A percentile compares a stretch with the other conserved stretches of the same genome.
phyloP scores from a whole-genome alignment of 2,888 invertebrate genomes.

The Bimastos eiseni region DNA sequence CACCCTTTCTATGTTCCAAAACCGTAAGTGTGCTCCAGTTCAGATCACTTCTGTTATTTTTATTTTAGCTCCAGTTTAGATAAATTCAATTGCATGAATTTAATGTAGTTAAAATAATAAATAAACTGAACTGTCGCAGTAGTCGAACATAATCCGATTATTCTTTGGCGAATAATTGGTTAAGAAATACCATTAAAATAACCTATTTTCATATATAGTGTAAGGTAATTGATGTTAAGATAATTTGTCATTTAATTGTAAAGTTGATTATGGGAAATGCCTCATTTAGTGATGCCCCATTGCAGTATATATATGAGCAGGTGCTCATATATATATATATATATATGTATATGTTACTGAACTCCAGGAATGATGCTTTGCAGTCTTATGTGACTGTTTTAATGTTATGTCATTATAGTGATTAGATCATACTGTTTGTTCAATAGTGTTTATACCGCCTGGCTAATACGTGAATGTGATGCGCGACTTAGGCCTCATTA shows the following conservation, averaged over 20 bases:
- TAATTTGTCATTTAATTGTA: too few relatives aligned
- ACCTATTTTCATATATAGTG: not conserved
- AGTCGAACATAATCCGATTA: not conserved
- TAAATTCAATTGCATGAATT: not conserved
- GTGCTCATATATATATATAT: too few relatives aligned
- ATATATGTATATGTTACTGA: too few relatives aligned
- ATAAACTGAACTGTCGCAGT: not conserved
- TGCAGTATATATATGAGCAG: too few relatives aligned
- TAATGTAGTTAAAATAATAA: not conserved
- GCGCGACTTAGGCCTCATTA: too few relatives aligned
- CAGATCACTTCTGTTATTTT: not conserved
- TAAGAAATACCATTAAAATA: not conserved
- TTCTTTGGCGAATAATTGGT: not conserved
- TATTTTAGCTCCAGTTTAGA: not conserved
- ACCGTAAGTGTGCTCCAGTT: not conserved
- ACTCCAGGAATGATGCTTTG: too few relatives aligned
- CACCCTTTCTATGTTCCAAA: slow-evolving; percentile 46
- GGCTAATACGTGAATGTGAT: too few relatives aligned
- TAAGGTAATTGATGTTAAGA: not conserved
- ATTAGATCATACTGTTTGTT: not conserved
- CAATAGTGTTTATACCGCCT: too few relatives aligned
- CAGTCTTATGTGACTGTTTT: not conserved
- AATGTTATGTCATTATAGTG: not conserved
- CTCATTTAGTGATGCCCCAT: too few relatives aligned
- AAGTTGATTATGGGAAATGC: too few relatives aligned